Evolutionary conservation across 2,888 invertebrate species (phyloP).

Genomic region (Brenthis hecate): DNA sequence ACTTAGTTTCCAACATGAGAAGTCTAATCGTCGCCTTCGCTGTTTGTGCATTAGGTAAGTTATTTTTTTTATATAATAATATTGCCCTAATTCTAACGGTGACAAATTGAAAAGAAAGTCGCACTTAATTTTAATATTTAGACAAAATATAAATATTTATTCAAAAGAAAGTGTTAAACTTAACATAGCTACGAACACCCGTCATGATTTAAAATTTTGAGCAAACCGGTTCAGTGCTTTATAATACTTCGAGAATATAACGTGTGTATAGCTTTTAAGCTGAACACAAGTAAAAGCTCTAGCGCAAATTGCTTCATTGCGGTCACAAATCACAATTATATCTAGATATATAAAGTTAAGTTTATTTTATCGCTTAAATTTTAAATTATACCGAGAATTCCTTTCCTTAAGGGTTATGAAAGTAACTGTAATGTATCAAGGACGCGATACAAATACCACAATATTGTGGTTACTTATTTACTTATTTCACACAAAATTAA

Average conservation of each 20-base stretch:
- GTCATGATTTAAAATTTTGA: neutral
- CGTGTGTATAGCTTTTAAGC: constrained; percentile 22
- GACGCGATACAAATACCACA: constrained; percentile 43
- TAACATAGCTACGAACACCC: neutral
- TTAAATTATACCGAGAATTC: constrained; percentile 28
- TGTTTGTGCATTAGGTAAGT: constrained; percentile 68
- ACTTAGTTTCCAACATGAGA: constrained; percentile 59
- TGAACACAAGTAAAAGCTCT: constrained; percentile 32
- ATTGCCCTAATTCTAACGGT: neutral
- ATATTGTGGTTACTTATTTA: constrained; percentile 41
- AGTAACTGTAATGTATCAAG: constrained; percentile 45
- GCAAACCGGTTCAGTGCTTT: neutral
- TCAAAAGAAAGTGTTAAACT: no score
- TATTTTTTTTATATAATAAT: constrained; percentile 4
- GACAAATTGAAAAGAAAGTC: neutral
- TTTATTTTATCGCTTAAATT: constrained; percentile 20
- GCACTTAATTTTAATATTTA: neutral
- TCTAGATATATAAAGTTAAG: constrained; percentile 12
- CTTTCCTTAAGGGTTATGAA: constrained; percentile 43
- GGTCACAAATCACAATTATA: constrained; percentile 19
- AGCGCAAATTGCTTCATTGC: constrained; percentile 23
- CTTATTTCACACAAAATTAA: constrained; percentile 43
- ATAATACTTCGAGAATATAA: constrained; percentile 2
- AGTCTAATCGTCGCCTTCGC: constrained; percentile 61
- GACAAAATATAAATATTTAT: no score